Conservation (phyloP, 2,888 invertebrate genomes). For the Seira sanloemensis region DNA sequence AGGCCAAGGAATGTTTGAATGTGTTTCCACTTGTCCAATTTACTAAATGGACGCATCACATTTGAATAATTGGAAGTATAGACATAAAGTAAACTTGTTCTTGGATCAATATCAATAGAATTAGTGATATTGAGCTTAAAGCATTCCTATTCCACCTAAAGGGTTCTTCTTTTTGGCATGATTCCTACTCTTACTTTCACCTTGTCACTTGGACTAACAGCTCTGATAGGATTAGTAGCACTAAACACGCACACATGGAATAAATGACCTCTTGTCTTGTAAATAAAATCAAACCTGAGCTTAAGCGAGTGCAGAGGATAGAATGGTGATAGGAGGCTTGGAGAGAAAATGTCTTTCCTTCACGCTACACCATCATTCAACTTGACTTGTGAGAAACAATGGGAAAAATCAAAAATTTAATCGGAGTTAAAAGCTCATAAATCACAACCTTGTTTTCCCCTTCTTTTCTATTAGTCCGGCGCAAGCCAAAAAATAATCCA, state of each 20-base stretch:
- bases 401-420: not conserved
- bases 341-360: not conserved
- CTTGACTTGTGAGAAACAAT: not conserved
- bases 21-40: slow-evolving; percentile 47
- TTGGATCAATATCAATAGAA: not conserved
- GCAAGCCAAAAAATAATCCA: not conserved
- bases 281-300: not conserved
- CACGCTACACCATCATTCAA: not conserved
- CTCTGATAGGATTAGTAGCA: slow-evolving; percentile 14
- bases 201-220: slow-evolving; percentile 10
- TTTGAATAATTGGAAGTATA: slow-evolving; percentile 51
- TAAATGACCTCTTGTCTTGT: not conserved
- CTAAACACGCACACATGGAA: not conserved
- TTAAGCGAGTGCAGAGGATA: not conserved
- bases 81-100: not conserved
- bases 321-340: not conserved
- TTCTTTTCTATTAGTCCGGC: too few relatives aligned
- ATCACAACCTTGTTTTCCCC: not conserved
- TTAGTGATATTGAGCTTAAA: not conserved
- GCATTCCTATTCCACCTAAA: not conserved
- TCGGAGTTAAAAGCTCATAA: slow-evolving; percentile 9
- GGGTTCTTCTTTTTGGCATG: slow-evolving; percentile 23
- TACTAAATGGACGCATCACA: slow-evolving; percentile 49
- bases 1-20: too few relatives aligned
- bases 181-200: slow-evolving; percentile 25